Percentiles rank a stretch among this genome's conserved stretches.
These are phyloP conservation scores for Sphinx pinastri DNA, from an alignment of 2,888 invertebrate species.

Conservation along the genomic window DNA sequence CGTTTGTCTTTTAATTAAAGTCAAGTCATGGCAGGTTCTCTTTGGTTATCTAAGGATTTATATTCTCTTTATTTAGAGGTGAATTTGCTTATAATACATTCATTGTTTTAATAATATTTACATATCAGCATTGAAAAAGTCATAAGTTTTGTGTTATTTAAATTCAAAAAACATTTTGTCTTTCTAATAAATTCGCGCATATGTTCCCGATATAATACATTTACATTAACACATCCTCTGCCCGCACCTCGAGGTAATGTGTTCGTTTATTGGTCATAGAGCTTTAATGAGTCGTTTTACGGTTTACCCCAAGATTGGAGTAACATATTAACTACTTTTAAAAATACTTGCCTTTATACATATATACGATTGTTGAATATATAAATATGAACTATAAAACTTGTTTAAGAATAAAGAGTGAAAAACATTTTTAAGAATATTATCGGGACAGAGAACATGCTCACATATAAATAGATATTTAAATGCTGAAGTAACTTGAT, in stretches of 20 bases:
- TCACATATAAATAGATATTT: neutral
- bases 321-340: neutral
- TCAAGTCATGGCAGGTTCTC: constrained; percentile 13
- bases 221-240: constrained; percentile 19
- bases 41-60: neutral
- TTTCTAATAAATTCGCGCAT: constrained; percentile 60
- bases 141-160: constrained; percentile 24
- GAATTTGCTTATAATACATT: constrained; percentile 2
- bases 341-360: neutral
- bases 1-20: neutral
- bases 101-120: neutral
- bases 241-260: neutral
- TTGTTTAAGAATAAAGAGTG: constrained; percentile 29
- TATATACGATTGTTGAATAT: constrained; percentile 8
- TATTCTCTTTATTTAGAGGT: neutral
- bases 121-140: constrained; percentile 25
- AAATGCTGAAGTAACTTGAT: constrained; percentile 16
- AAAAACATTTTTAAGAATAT: neutral
- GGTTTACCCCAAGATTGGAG: neutral
- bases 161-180: constrained; percentile 39
- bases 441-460: constrained; percentile 13
- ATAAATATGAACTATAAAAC: neutral
- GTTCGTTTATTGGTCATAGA: constrained; percentile 13
- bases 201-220: constrained; percentile 49
- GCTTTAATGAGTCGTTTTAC: neutral